These are phyloP conservation scores for Barypeithes pellucidus DNA, from an alignment of 2,888 invertebrate genomes.

Conservation along the genomic window DNA sequence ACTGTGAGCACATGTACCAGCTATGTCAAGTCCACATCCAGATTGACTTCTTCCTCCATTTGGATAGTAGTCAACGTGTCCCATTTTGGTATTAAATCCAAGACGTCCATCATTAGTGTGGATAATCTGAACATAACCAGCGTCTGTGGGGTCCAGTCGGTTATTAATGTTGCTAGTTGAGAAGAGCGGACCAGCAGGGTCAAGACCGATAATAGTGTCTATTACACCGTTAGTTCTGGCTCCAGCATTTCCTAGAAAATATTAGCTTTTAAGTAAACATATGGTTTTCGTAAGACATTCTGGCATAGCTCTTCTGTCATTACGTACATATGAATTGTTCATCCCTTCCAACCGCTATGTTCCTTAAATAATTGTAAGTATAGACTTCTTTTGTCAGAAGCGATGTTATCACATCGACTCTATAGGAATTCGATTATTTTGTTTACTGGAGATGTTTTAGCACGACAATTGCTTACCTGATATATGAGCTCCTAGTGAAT, in stretches of 20 bases:
- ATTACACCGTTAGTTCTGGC: constrained; percentile 55
- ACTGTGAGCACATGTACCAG: constrained; percentile 69
- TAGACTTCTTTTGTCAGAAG: too few species aligned
- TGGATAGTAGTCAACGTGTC: constrained; percentile 67
- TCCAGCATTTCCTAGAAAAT: constrained; percentile 54
- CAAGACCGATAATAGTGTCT: constrained; percentile 64
- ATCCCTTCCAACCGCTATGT: too few species aligned
- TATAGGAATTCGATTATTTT: too few species aligned
- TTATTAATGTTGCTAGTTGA: constrained; percentile 56
- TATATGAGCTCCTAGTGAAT: constrained; percentile 65
- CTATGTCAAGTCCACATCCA: constrained; percentile 64
- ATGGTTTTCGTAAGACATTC: too few species aligned
- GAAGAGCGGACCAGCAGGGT: constrained; percentile 65
- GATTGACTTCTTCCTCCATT: constrained; percentile 67
- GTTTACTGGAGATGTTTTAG: too few species aligned
- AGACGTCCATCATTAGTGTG: constrained; percentile 62
- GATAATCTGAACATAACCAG: constrained; percentile 65
- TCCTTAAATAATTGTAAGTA: too few species aligned
- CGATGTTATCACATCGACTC: too few species aligned
- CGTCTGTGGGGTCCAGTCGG: constrained; percentile 65
- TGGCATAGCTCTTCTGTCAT: too few species aligned
- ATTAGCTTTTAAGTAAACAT: not conserved
- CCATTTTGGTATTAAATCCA: constrained; percentile 59
- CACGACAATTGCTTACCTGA: constrained; percentile 56
- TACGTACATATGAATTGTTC: too few species aligned